Conservation (phyloP, 92 coral and sea anemone genomes). For the Heteractis magnifica region DNA sequence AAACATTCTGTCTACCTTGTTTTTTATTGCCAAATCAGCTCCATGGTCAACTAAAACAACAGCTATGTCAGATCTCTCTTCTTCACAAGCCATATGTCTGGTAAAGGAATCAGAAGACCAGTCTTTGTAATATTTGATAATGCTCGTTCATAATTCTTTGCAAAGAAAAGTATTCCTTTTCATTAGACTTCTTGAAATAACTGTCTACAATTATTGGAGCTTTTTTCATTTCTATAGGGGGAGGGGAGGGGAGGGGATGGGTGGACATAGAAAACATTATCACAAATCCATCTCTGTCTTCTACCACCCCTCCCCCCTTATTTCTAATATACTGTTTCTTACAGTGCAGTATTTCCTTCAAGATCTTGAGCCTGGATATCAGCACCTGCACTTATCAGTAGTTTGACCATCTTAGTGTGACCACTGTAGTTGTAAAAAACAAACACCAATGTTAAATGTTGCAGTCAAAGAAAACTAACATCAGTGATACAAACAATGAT, state of each 20-base stretch:
- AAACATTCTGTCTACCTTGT: slow-evolving; percentile 62
- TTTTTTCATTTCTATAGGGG: no score
- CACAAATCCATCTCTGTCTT: no score
- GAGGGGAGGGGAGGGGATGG: no score
- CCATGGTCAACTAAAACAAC: slow-evolving; percentile 84
- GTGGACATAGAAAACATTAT: no score
- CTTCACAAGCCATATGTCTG: slow-evolving; percentile 98
- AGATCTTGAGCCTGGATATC: slow-evolving; percentile 72
- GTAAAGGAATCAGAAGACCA: background rate
- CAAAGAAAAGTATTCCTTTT: no score
- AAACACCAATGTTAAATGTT: background rate
- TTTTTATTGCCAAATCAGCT: slow-evolving; percentile 69
- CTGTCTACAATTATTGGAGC: no score
- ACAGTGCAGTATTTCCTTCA: slow-evolving; percentile 95
- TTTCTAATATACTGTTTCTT: slow-evolving; percentile 14
- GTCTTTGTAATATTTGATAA: background rate
- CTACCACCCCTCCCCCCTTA: no score
- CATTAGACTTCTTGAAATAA: no score
- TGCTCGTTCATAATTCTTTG: background rate
- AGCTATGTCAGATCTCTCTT: slow-evolving; percentile 82
- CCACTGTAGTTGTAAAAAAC: slow-evolving; percentile 56
- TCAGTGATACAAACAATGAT: no score
- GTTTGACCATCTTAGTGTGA: slow-evolving; percentile 74
- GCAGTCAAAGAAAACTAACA: background rate
- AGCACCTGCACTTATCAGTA: slow-evolving; percentile 64